Evolutionary conservation across 2,113 vertebrate species (phyloP).

Genomic region (Cebidichthys violaceus): DNA sequence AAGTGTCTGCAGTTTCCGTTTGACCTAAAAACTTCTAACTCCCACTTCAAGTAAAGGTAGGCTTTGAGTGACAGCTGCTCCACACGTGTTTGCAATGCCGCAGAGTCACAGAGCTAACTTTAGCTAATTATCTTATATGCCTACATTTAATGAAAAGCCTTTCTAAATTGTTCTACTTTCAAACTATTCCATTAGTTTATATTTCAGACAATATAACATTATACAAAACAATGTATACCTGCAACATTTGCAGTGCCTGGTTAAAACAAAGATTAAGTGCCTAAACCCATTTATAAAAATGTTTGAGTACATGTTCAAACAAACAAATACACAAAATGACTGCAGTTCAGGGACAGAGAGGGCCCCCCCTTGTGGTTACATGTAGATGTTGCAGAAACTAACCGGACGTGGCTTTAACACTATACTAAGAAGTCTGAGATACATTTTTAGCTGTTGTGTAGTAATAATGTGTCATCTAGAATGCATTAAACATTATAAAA

Average conservation of each 20-base stretch:
- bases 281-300: neutral
- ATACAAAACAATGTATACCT: neutral
- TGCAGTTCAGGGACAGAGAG: neutral
- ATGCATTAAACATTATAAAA: neutral
- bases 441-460: neutral
- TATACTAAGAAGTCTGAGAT: neutral
- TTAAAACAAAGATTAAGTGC: neutral
- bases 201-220: neutral
- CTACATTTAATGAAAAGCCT: neutral
- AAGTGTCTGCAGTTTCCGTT: neutral
- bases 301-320: neutral
- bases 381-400: neutral
- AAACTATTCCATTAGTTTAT: neutral
- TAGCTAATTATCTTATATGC: neutral
- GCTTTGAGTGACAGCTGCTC: neutral
- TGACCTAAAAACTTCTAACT: neutral
- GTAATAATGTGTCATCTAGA: neutral
- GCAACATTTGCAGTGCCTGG: too few relatives aligned
- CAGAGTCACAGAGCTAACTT: neutral
- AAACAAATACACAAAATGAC: neutral
- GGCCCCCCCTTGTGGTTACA: neutral
- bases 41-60: slow-evolving; percentile 30
- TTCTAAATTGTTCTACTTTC: neutral
- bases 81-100: neutral
- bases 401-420: neutral